Evolutionary conservation across 2,797 vertebrate genomes (phyloP).

Genomic region (Simalia tracyae): DNA sequence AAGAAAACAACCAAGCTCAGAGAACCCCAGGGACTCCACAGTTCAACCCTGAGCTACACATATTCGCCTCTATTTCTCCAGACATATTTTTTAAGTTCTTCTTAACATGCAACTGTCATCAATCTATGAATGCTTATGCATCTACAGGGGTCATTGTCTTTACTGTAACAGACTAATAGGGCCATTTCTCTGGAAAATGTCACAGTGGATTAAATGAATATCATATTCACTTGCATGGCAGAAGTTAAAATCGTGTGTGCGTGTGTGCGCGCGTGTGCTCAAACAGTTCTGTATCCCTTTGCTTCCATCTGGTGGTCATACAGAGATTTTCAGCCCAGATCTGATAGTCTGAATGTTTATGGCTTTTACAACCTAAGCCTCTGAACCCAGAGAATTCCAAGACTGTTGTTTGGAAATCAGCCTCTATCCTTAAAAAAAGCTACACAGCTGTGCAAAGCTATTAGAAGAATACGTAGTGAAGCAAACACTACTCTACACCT

Average conservation of each 20-base stretch:
- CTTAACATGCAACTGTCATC: no score
- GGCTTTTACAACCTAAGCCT: neutral
- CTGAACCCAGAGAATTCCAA: neutral
- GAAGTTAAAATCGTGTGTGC: neutral
- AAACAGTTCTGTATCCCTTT: neutral
- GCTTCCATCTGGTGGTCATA: neutral
- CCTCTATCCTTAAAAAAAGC: neutral
- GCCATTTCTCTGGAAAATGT: neutral
- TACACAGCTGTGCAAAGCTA: neutral
- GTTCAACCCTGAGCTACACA: no score
- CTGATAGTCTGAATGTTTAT: neutral
- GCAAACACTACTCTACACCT: neutral
- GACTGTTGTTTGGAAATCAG: neutral
- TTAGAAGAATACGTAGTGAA: neutral
- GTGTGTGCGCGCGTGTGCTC: neutral
- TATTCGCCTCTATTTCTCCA: no score
- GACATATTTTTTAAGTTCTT: no score
- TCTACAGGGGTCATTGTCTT: neutral
- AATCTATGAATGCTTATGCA: no score
- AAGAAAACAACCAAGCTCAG: no score
- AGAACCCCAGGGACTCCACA: no score
- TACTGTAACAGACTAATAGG: neutral
- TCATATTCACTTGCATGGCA: neutral
- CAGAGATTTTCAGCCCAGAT: neutral
- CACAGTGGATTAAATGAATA: neutral